phyloP scores from a whole-genome alignment of 1,140 invertebrate genomes.

The Drosophila ohnishii region DNA sequence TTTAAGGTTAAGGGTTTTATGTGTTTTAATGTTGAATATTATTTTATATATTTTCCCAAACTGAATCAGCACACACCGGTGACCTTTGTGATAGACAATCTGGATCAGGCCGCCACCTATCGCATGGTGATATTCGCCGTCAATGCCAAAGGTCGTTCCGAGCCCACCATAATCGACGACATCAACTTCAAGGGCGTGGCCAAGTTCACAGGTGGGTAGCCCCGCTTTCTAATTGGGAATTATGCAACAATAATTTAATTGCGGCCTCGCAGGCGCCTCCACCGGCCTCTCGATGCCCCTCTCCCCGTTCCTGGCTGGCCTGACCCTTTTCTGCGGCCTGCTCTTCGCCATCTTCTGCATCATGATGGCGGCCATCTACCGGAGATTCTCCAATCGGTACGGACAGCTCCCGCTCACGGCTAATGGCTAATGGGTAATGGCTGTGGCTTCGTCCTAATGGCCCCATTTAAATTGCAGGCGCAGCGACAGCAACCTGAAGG shows the following conservation, averaged over 20 bases:
- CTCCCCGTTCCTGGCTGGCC: slow-evolving; percentile 88
- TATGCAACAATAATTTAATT: slow-evolving; percentile 31
- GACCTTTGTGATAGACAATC: slow-evolving; percentile 88
- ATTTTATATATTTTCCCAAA: neutral
- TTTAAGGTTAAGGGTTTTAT: neutral
- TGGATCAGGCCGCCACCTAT: slow-evolving; percentile 91
- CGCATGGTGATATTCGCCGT: slow-evolving; percentile 90
- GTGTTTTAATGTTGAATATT: no score
- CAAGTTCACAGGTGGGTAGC: slow-evolving; percentile 86
- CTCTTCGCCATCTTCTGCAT: slow-evolving; percentile 88
- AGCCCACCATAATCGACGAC: slow-evolving; percentile 90
- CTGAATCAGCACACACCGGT: slow-evolving; percentile 84
- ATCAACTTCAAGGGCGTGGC: slow-evolving; percentile 92
- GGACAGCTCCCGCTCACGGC: slow-evolving; percentile 25
- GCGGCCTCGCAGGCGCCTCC: slow-evolving; percentile 83
- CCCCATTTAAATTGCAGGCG: slow-evolving; percentile 70
- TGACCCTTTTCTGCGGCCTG: slow-evolving; percentile 88
- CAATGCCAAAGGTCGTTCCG: slow-evolving; percentile 93
- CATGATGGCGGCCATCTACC: slow-evolving; percentile 88
- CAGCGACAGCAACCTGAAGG: slow-evolving; percentile 81
- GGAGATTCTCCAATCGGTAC: slow-evolving; percentile 84
- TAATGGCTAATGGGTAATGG: slow-evolving; percentile 18
- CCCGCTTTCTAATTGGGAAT: slow-evolving; percentile 32
- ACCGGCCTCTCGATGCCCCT: slow-evolving; percentile 85
- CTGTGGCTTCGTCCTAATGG: slow-evolving; percentile 45